Percentiles rank a stretch among this genome's conserved stretches.
phyloP scores from a whole-genome alignment of 2,888 invertebrate genomes.

The Phania funesta region DNA sequence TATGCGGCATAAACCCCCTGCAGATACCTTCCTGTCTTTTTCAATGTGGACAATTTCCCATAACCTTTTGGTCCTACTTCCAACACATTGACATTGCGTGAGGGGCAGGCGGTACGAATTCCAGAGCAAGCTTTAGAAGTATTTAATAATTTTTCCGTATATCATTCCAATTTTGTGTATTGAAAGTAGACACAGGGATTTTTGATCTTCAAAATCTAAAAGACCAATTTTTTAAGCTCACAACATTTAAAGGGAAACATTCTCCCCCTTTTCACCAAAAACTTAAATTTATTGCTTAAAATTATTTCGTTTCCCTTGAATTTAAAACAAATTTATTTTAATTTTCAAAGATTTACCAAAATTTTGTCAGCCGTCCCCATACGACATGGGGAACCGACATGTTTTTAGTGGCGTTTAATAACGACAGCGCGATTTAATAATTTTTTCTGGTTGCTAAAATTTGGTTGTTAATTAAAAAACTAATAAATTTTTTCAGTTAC shows the following conservation, averaged over 20 bases:
- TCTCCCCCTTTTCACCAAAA: neutral
- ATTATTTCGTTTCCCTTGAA: conserved; percentile 1
- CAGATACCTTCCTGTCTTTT: no score
- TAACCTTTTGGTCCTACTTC: no score
- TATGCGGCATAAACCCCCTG: no score
- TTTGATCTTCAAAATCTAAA: no score
- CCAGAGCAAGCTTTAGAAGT: no score
- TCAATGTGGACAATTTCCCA: no score
- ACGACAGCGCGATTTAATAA: neutral
- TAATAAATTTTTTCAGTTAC: conserved; percentile 52
- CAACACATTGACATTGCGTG: no score
- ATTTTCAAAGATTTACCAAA: neutral
- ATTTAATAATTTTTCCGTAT: no score
- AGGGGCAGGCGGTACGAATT: no score
- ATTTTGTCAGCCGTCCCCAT: neutral
- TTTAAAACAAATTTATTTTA: conserved; percentile 18
- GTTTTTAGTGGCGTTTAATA: neutral
- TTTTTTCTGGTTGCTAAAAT: neutral
- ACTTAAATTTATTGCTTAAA: conserved; percentile 12
- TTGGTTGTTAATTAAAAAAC: conserved; percentile 41
- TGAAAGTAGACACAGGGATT: no score
- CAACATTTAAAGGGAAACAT: neutral
- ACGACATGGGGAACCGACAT: neutral
- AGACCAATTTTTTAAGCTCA: neutral
- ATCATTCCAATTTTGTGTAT: no score